A percentile compares a stretch with the other conserved stretches of the same genome.
Conservation (phyloP, 2,113 vertebrate species). For the Oophaga pumilio region DNA sequence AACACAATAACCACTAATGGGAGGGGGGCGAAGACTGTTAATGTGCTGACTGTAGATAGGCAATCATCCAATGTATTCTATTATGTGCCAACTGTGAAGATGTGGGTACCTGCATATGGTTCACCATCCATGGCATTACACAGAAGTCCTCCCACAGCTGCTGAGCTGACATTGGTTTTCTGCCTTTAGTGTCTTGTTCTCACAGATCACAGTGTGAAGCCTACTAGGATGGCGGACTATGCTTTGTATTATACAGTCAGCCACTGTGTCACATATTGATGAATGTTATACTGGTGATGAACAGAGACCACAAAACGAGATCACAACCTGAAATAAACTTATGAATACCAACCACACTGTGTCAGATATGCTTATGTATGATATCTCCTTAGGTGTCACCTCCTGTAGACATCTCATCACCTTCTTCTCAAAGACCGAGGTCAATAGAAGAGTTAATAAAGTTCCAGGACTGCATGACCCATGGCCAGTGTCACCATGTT, state of each 20-base stretch:
- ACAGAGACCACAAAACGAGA: neutral
- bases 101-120: slow-evolving; percentile 24
- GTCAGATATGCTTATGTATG: neutral
- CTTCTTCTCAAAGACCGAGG: neutral
- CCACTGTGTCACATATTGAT: slow-evolving; percentile 17
- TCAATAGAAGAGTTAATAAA: neutral
- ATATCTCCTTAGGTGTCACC: neutral
- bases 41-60: slow-evolving; percentile 27
- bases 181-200: neutral
- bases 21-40: slow-evolving; percentile 19
- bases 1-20: neutral
- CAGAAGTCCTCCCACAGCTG: neutral
- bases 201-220: neutral
- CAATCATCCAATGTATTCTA: slow-evolving; percentile 22
- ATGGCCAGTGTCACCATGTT: neutral
- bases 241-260: slow-evolving; percentile 18
- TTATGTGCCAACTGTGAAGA: slow-evolving; percentile 40
- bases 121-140: neutral
- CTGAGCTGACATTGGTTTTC: slow-evolving; percentile 7
- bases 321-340: slow-evolving; percentile 25
- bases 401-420: neutral
- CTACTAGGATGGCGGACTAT: neutral
- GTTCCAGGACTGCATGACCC: neutral
- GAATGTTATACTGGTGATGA: slow-evolving; percentile 39
- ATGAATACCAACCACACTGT: slow-evolving; percentile 1